These are phyloP conservation scores for Amia ocellicauda DNA, from an alignment of 2,113 vertebrate species.

Conservation along the genomic window DNA sequence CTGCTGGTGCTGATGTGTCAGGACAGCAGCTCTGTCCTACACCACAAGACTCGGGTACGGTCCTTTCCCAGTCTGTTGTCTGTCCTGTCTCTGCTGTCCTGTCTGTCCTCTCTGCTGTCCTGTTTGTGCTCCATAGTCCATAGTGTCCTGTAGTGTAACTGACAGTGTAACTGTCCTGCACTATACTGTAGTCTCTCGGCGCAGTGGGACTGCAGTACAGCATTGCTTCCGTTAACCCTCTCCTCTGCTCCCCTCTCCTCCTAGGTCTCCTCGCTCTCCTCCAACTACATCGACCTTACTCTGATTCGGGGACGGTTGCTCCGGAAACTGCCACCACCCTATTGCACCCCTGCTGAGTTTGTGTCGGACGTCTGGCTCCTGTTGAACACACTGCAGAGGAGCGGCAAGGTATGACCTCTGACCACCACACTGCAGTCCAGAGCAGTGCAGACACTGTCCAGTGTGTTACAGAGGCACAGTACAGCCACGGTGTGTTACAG, in stretches of 20 bases:
- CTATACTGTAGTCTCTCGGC: not conserved
- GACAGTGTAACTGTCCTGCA: not conserved
- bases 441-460: not conserved
- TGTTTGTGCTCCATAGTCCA: not conserved
- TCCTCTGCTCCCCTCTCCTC: not conserved
- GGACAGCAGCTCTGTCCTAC: conserved; percentile 24
- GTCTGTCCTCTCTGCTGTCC: not conserved
- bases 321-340: conserved; percentile 34
- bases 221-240: not conserved
- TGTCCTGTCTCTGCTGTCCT: not conserved
- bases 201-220: not conserved
- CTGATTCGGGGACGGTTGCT: conserved; percentile 34
- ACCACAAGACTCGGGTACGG: conserved; percentile 23
- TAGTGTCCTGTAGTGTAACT: not conserved
- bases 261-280: conserved; percentile 12
- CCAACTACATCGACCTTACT: conserved; percentile 30
- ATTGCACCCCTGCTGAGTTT: conserved; percentile 42
- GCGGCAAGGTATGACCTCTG: conserved; percentile 28
- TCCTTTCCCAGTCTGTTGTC: no score
- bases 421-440: no score
- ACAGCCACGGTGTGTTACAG: not conserved
- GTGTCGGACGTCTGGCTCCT: conserved; percentile 45
- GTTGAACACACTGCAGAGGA: conserved; percentile 24
- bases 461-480: not conserved
- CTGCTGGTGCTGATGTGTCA: conserved; percentile 40